A percentile compares a stretch with the other conserved stretches of the same genome.
phyloP scores from a whole-genome alignment of 2,113 vertebrate genomes.

The Nettapus auritus region DNA sequence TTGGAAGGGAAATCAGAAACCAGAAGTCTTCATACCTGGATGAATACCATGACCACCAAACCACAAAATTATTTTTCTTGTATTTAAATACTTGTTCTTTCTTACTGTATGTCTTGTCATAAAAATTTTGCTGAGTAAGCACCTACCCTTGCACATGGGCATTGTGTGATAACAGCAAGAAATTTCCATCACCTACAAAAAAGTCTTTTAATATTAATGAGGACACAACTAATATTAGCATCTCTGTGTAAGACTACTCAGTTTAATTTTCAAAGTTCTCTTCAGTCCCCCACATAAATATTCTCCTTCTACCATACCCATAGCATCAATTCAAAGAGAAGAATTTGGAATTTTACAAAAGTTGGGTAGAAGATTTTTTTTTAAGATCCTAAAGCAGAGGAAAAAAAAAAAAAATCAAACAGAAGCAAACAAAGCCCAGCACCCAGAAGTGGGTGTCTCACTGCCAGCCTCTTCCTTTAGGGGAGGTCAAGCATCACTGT shows the following conservation, averaged over 20 bases:
- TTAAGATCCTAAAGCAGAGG: neutral
- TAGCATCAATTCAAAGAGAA: neutral
- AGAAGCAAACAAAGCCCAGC: neutral
- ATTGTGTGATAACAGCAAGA: neutral
- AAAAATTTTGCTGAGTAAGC: neutral
- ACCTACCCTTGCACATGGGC: neutral
- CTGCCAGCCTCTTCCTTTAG: neutral
- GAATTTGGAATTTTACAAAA: neutral
- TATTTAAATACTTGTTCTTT: neutral
- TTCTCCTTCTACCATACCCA: neutral
- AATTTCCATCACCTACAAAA: neutral
- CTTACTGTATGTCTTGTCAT: neutral
- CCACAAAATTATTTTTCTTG: neutral
- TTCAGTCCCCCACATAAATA: neutral
- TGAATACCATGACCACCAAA: neutral
- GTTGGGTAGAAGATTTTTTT: neutral
- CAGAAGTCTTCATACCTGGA: neutral
- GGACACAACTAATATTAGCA: neutral
- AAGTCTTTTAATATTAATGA: neutral
- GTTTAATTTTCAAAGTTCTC: neutral
- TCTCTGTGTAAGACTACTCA: neutral
- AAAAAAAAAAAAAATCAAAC: neutral
- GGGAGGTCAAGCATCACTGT: neutral
- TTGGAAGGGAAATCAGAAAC: neutral
- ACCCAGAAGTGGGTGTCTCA: neutral